Conservation (phyloP, 2,113 vertebrate species). For the Andinoacara biseriatus region DNA sequence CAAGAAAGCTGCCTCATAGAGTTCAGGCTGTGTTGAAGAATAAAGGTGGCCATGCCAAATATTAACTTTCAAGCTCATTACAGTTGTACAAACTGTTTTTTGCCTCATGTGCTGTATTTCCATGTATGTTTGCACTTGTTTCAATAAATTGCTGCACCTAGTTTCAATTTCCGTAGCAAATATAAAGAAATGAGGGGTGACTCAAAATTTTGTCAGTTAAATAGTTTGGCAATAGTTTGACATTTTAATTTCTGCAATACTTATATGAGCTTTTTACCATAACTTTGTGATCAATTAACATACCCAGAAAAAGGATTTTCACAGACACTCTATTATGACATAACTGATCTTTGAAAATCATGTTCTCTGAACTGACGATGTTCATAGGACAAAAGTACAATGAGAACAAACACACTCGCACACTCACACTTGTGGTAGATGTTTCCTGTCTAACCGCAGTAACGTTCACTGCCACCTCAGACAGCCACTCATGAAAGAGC, state of each 20-base stretch:
- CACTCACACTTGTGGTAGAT: constrained; percentile 21
- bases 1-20: neutral
- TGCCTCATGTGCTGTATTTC: neutral
- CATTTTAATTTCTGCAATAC: too few relatives aligned
- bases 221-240: too few relatives aligned
- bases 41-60: neutral
- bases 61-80: neutral
- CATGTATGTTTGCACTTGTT: neutral
- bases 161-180: neutral
- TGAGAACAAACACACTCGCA: neutral
- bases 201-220: neutral
- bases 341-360: neutral
- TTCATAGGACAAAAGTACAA: neutral
- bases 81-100: neutral
- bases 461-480: constrained; percentile 46
- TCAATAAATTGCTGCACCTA: neutral
- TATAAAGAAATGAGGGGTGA: too few relatives aligned
- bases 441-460: constrained; percentile 59
- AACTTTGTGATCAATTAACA: neutral
- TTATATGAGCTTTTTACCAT: neutral
- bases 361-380: neutral
- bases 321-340: neutral
- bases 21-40: neutral
- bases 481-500: constrained; percentile 28
- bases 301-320: neutral